Evolutionary conservation across 2,888 invertebrate genomes (phyloP).

Genomic region (Stenotaenia linearis): DNA sequence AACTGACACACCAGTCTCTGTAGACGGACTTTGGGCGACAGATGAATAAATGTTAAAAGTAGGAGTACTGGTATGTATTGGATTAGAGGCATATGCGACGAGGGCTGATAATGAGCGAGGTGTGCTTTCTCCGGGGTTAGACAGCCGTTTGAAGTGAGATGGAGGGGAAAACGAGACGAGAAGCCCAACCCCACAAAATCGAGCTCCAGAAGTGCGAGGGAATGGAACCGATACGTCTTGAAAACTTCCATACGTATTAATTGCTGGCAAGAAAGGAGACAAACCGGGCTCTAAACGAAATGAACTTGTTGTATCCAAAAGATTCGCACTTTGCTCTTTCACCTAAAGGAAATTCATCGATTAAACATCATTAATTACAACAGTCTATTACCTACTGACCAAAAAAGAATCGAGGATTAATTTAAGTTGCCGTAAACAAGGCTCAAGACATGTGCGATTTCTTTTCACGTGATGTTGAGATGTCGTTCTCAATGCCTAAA

Average conservation of each 20-base stretch:
- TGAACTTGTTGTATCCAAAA: not conserved
- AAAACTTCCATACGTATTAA: constrained; percentile 43
- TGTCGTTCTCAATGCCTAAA: constrained; percentile 40
- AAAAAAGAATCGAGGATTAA: constrained; percentile 53
- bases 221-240: constrained; percentile 75
- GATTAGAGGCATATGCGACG: constrained; percentile 48
- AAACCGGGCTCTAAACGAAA: not conserved
- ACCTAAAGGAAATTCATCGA: not conserved
- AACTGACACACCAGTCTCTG: constrained; percentile 53
- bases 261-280: constrained; percentile 36
- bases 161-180: constrained; percentile 80
- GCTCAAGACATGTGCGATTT: constrained; percentile 79
- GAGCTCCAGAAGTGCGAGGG: constrained; percentile 86
- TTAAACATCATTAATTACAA: not conserved
- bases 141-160: constrained; percentile 59
- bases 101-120: constrained; percentile 72
- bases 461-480: constrained; percentile 70
- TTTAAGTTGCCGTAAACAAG: constrained; percentile 70
- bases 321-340: not conserved
- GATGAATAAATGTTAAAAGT: constrained; percentile 40
- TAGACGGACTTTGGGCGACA: constrained; percentile 47
- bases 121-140: constrained; percentile 58
- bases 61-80: constrained; percentile 37
- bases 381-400: constrained; percentile 36
- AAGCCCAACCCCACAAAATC: constrained; percentile 81